Evolutionary conservation across 92 coral and sea anemone species (phyloP), one percentile per base, ranked within the genome.

Genomic region (Zoanthus gigantus): DNA sequence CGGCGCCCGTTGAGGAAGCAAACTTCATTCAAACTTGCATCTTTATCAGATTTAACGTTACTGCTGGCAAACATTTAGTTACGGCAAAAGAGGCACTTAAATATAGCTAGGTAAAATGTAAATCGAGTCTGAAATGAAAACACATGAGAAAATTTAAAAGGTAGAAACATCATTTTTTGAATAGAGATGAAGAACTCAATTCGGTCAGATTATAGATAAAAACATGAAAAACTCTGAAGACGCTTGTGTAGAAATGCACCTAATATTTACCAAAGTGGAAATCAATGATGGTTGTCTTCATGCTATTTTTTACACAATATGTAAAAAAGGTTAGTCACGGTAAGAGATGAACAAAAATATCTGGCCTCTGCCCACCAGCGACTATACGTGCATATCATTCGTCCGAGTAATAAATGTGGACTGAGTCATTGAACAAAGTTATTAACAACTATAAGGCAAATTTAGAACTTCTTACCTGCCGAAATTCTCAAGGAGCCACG

Each of bases 381-480:
- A 66, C 56, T 69, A 57, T 61, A 0, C 5, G 46, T 32, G 28
- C 71, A 57, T 28, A 37, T 45, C 1, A 34, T 9, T 30, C 46
- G 74, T 46, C 18, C 29, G 17, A n/a, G 17, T 32, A n/a, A 9
- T 18, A 47, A 65, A 37, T 37, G 53, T 65, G 72, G 84, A 68
- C 28, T 58, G 44, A 44, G 9, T 4, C 48, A n/a, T 17, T 73
- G 56, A 47, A n/a, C 44, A 45, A 17, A 44, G 74, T 81, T 81
- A 81, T 60, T 71, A 61, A 44, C 84, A 79, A 79, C 44, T 52
- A 46, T 45, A 81, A 81, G 60, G 83, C 69, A 60, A 79, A 57
- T 23, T 63, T 81, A 45, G 23, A 23, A 71, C 29, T 23, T 81
- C 85, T 81, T 68, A 81, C 74, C 85, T 23, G 85, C 63, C 66